A percentile compares a stretch with the other conserved stretches of the same genome.
These are phyloP conservation scores for Nebria ingens DNA, from an alignment of 1,140 invertebrate genomes.

Conservation along the genomic window DNA sequence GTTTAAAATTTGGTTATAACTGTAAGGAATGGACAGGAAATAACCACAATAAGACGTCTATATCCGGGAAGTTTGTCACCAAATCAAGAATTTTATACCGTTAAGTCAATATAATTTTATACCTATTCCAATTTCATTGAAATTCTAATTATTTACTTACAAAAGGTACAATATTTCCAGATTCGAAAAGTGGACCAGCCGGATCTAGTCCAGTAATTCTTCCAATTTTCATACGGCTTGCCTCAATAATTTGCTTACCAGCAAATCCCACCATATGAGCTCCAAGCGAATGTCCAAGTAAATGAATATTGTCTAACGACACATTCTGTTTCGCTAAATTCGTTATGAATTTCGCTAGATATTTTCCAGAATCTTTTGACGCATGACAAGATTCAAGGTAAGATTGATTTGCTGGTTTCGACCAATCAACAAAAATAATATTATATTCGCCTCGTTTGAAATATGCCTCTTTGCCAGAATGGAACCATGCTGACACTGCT, in stretches of 20 bases:
- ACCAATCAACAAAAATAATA: conserved; percentile 14
- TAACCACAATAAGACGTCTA: too few relatives aligned
- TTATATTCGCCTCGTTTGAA: conserved; percentile 17
- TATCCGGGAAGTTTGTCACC: too few relatives aligned
- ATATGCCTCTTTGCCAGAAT: conserved; percentile 12
- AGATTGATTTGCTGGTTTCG: conserved; percentile 12
- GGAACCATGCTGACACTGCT: conserved; percentile 11
- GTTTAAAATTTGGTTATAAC: too few relatives aligned
- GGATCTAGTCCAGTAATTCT: conserved; percentile 51
- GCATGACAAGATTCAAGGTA: background rate
- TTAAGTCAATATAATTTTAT: background rate
- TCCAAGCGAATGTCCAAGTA: conserved; percentile 66
- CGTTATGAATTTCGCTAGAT: conserved; percentile 10
- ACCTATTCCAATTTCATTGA: background rate
- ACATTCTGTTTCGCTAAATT: background rate
- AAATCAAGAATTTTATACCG: too few relatives aligned
- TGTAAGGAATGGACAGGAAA: too few relatives aligned
- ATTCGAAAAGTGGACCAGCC: conserved; percentile 51
- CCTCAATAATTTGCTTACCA: conserved; percentile 36
- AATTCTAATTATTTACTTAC: too few relatives aligned
- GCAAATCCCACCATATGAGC: conserved; percentile 63
- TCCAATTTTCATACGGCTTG: conserved; percentile 32
- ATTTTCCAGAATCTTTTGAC: background rate
- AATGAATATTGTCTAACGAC: conserved; percentile 35
- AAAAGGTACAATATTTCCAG: too few relatives aligned